Percentiles rank a stretch among this genome's conserved stretches.
These are phyloP conservation scores for Leptinotarsa undecemlineata DNA, from an alignment of 1,140 invertebrate species.

Conservation along the genomic window DNA sequence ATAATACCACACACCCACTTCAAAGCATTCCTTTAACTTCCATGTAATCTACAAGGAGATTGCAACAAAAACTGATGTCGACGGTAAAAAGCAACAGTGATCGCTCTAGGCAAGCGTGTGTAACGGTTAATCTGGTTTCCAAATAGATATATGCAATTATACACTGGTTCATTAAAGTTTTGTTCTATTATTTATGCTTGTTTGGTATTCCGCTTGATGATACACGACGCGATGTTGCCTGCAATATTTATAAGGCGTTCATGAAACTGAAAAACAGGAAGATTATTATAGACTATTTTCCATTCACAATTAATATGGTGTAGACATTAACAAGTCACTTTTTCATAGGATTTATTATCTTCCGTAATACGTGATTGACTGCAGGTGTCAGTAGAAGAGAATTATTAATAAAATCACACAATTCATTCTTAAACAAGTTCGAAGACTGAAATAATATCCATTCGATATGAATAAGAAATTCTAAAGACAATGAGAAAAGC, in stretches of 20 bases:
- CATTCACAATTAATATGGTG: background rate
- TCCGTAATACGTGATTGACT: background rate
- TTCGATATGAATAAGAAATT: too few relatives aligned
- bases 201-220: slow-evolving; percentile 1
- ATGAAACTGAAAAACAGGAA: slow-evolving; percentile 2
- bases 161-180: slow-evolving; percentile 5
- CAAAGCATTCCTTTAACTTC: background rate
- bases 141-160: slow-evolving; percentile 8
- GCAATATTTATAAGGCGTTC: background rate
- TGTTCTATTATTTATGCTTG: background rate
- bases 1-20: too few relatives aligned
- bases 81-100: background rate
- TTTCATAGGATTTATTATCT: background rate
- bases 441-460: too few relatives aligned
- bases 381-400: background rate
- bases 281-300: background rate
- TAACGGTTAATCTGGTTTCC: slow-evolving; percentile 2
- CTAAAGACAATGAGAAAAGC: too few relatives aligned
- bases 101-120: background rate
- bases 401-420: background rate
- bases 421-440: background rate
- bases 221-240: background rate
- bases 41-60: background rate
- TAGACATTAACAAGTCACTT: background rate
- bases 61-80: slow-evolving; percentile 5